Percentiles rank a stretch among this genome's conserved stretches.
Conservation (phyloP, 2,797 vertebrate species). For the Agapornis canus region DNA sequence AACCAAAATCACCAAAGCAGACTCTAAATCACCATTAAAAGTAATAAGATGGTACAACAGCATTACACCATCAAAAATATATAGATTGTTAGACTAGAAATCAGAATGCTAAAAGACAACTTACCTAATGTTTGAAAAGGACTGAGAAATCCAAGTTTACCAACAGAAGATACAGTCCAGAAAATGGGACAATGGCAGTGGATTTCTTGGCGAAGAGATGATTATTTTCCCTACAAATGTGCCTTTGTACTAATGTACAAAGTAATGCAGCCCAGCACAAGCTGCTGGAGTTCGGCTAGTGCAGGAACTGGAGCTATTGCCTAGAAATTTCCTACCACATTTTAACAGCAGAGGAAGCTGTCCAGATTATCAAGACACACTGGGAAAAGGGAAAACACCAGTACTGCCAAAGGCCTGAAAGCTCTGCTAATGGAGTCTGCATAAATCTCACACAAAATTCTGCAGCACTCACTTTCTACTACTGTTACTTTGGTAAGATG, state of each 20-base stretch:
- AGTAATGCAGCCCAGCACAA: neutral
- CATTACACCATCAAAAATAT: neutral
- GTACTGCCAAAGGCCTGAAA: neutral
- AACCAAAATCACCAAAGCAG: neutral
- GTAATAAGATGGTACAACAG: neutral
- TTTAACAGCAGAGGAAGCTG: neutral
- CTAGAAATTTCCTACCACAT: neutral
- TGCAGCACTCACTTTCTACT: accelerated
- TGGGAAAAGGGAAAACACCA: neutral
- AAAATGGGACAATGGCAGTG: neutral
- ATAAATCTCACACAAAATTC: neutral
- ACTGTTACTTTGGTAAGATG: neutral
- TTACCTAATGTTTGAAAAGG: neutral
- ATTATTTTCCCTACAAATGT: neutral
- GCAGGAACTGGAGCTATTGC: neutral
- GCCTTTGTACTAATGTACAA: neutral
- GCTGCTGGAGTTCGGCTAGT: neutral
- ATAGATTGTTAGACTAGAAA: neutral
- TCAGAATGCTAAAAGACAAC: neutral
- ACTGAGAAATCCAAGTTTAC: neutral
- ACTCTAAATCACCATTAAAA: neutral
- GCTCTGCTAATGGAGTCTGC: neutral
- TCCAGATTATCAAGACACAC: neutral
- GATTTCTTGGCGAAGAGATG: neutral
- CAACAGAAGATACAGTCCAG: neutral